phyloP scores from a whole-genome alignment of 64 coral and sea anemone species.

The Trachythela sp. region DNA sequence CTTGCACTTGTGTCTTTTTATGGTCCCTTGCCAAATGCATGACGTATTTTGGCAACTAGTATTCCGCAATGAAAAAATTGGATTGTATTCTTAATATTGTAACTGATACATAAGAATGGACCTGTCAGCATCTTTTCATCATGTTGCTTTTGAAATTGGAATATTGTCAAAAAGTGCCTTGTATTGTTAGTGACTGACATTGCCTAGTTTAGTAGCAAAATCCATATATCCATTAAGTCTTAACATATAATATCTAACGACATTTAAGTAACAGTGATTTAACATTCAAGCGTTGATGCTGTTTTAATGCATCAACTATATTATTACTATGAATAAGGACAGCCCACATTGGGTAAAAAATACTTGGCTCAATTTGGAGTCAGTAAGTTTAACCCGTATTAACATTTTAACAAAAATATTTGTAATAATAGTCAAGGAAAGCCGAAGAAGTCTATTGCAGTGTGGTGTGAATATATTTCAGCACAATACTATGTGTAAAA shows the following conservation, averaged over 20 bases:
- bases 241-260: neutral
- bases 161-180: neutral
- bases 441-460: neutral
- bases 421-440: neutral
- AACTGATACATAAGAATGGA: no score
- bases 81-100: no score
- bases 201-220: neutral
- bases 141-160: no score
- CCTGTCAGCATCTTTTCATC: no score
- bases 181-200: neutral
- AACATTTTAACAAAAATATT: conserved; percentile 4
- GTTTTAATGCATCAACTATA: neutral
- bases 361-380: neutral
- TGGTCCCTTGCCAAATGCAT: no score
- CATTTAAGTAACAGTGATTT: neutral
- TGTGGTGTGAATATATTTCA: neutral
- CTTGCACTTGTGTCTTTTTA: no score
- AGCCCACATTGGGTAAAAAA: conserved; percentile 25
- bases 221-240: neutral
- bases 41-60: no score
- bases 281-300: neutral
- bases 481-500: no score
- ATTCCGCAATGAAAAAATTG: no score
- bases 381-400: neutral
- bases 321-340: conserved; percentile 2